Percentiles rank a stretch among this genome's conserved stretches.
These are phyloP conservation scores for Rosalia funebris DNA, from an alignment of 2,888 invertebrate genomes.

Conservation along the genomic window DNA sequence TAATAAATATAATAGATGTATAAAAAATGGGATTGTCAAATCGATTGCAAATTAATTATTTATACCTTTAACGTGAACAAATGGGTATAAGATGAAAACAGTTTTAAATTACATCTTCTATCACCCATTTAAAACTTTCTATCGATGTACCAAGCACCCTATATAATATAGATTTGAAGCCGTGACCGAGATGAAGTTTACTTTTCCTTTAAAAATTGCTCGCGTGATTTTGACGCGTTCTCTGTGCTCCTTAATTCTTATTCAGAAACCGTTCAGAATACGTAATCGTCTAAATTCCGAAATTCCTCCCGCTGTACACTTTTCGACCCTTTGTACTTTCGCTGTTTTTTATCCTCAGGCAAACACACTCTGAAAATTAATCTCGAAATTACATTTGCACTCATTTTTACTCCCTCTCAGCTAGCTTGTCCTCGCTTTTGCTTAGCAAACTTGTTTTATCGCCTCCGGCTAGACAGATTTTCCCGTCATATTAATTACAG, in stretches of 20 bases:
- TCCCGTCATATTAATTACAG: slow-evolving; percentile 55
- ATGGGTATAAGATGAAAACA: too few relatives aligned
- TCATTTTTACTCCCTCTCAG: slow-evolving; percentile 65
- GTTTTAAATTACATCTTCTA: too few relatives aligned
- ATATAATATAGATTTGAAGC: too few relatives aligned
- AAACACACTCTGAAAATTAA: slow-evolving; percentile 63
- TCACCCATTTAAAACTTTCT: too few relatives aligned
- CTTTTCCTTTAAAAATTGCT: too few relatives aligned
- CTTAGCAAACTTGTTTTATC: slow-evolving; percentile 52
- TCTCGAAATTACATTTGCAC: slow-evolving; percentile 71
- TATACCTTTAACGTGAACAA: too few relatives aligned
- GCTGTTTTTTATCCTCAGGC: slow-evolving; percentile 49
- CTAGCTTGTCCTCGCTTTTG: slow-evolving; percentile 49
- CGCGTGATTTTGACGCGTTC: too few relatives aligned
- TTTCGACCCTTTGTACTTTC: slow-evolving; percentile 41
- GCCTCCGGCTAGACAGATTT: slow-evolving; percentile 52
- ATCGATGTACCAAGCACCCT: too few relatives aligned
- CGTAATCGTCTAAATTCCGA: slow-evolving; percentile 39
- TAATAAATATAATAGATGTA: too few relatives aligned
- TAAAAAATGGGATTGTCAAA: too few relatives aligned
- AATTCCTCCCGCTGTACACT: slow-evolving; percentile 37
- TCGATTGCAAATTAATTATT: too few relatives aligned
- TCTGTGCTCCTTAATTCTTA: slow-evolving; percentile 24
- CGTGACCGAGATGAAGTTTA: too few relatives aligned
- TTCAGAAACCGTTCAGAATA: slow-evolving; percentile 31